phyloP scores from a whole-genome alignment of 2,113 vertebrate genomes.

The Cephalopholis sonnerati region DNA sequence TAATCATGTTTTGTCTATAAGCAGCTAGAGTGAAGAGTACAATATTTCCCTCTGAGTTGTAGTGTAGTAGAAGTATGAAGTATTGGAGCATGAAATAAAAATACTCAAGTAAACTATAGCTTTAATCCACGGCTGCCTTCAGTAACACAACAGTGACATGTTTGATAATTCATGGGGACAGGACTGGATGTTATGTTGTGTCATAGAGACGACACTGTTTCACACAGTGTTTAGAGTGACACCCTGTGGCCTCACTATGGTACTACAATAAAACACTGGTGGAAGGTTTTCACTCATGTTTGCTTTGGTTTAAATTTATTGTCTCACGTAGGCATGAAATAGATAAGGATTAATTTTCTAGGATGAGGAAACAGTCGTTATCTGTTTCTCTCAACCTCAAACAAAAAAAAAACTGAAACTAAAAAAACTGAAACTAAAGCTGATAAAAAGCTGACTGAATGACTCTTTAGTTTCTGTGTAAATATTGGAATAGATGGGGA shows the following conservation, averaged over 20 bases:
- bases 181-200: neutral
- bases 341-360: too few relatives aligned
- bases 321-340: neutral
- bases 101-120: neutral
- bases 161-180: neutral
- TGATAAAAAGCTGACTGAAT: neutral
- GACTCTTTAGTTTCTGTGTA: neutral
- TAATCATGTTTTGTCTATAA: too few relatives aligned
- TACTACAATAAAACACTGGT: constrained; percentile 31
- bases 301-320: neutral
- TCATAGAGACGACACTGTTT: neutral
- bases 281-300: neutral
- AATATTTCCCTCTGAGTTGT: too few relatives aligned
- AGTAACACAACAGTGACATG: neutral
- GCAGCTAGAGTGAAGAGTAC: too few relatives aligned
- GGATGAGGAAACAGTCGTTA: neutral
- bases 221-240: constrained; percentile 37
- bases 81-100: neutral
- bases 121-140: neutral
- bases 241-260: constrained; percentile 34
- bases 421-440: neutral
- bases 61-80: neutral
- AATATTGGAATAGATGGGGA: neutral
- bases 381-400: too few relatives aligned
- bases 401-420: too few relatives aligned